Percentiles rank a stretch among this genome's conserved stretches.
Evolutionary conservation across 2,888 invertebrate genomes (phyloP).

Genomic region (Dicyrtomina minuta): DNA sequence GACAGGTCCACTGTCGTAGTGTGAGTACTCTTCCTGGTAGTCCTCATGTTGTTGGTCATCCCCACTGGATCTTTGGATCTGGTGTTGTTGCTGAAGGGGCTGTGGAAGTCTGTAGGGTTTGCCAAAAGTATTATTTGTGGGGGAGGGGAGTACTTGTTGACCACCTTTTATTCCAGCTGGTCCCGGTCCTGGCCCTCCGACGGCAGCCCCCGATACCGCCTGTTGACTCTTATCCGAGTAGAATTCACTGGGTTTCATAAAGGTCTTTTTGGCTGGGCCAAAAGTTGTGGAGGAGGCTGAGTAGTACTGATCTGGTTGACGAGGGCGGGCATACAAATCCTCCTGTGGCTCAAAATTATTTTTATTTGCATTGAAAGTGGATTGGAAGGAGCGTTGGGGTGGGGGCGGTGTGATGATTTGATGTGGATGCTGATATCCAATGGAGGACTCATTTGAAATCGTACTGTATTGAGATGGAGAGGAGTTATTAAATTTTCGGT

Average conservation of each 20-base stretch:
- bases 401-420: conserved; percentile 1
- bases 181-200: conserved; percentile 16
- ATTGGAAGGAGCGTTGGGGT: conserved; percentile 18
- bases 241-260: conserved; percentile 53
- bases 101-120: conserved; percentile 31
- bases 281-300: conserved; percentile 43
- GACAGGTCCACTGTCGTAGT: conserved; percentile 52
- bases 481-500: conserved; percentile 49
- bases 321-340: conserved; percentile 49
- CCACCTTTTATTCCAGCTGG: conserved; percentile 41
- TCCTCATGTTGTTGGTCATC: conserved; percentile 21
- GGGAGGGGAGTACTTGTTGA: conserved; percentile 47
- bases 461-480: conserved; percentile 50
- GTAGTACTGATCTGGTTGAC: conserved; percentile 50
- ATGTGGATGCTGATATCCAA: conserved; percentile 30
- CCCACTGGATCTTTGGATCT: conserved; percentile 19
- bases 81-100: conserved; percentile 19
- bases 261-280: conserved; percentile 47
- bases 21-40: conserved; percentile 45
- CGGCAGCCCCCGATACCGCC: not conserved
- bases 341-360: conserved; percentile 36
- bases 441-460: conserved; percentile 49
- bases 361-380: conserved; percentile 28
- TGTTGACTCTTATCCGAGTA: conserved; percentile 1
- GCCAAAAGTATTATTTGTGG: conserved; percentile 44